These are phyloP conservation scores for Garrulus glandarius DNA, from an alignment of 2,797 vertebrate species.

Conservation along the genomic window DNA sequence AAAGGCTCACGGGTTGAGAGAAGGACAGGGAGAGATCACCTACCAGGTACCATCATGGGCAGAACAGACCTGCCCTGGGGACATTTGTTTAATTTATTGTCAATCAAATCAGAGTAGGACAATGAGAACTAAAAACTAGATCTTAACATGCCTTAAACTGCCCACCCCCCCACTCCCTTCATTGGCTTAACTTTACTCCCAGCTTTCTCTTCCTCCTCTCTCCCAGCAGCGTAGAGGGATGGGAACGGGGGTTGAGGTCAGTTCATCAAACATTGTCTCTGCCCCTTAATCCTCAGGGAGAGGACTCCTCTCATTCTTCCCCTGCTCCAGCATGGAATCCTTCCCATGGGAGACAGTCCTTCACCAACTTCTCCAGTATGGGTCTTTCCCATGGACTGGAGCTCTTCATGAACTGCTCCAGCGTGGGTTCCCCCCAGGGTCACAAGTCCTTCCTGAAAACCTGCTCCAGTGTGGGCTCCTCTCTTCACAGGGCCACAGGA, in stretches of 20 bases:
- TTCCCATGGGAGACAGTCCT: background rate
- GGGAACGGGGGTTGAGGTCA: background rate
- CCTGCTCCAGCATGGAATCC: background rate
- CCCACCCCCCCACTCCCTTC: fast-evolving
- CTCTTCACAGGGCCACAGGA: background rate
- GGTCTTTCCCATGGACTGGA: background rate
- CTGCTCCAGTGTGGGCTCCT: background rate
- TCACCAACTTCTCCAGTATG: background rate
- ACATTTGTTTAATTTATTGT: background rate
- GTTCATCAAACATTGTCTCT: background rate
- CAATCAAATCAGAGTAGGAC: background rate
- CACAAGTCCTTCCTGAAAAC: background rate
- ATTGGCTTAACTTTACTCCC: background rate
- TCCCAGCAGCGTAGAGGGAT: background rate
- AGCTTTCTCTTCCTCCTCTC: background rate
- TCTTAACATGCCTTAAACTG: background rate
- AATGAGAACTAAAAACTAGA: background rate
- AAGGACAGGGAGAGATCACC: background rate
- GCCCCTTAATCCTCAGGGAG: background rate
- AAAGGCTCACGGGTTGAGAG: fast-evolving
- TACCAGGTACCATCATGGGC: background rate
- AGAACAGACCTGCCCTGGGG: background rate
- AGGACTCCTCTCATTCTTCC: background rate
- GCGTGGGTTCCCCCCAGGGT: fast-evolving
- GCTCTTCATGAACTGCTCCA: background rate